Evolutionary conservation across 2,888 invertebrate species (phyloP), one percentile per base, ranked within the genome.

Genomic region (Drosophila merina): DNA sequence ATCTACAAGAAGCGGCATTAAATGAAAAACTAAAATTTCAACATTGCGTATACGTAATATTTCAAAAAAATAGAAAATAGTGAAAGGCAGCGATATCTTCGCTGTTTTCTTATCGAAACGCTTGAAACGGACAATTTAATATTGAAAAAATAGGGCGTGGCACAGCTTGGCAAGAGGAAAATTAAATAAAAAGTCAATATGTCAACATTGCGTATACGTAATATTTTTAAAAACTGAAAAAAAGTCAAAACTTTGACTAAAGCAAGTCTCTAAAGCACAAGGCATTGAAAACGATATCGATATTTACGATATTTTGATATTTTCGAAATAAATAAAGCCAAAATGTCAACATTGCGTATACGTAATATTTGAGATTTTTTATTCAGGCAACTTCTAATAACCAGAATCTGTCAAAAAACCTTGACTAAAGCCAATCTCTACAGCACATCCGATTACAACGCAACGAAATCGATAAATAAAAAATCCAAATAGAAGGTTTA

Each of bases 51-150:
- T 20, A 2, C 20, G 20, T 20, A 20, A 20, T 20, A 20, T 20
- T 20, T 20, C 20, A 1, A 14, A 14, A 14, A 14, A 14, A 1
- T 1, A 14, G n/a, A n/a, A n/a, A n/a, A n/a, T n/a, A n/a, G n/a
- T n/a, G n/a, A n/a, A n/a, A n/a, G n/a, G n/a, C n/a, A n/a, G n/a
- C n/a, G 20, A 20, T 20, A 20, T 20, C 20, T 20, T 20, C 20
- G 20, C 1, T 20, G 1, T 1, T 20, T 1, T 20, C 20, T 20
- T 20, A 20, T 2, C 20, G 20, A 20, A 20, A 20, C 20, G 20
- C 20, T 20, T 64, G 67, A 52, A 62, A 86, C 58, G 78, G 66
- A 72, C 66, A 51, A 77, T 79, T 79, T 63, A 80, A 86, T 57
- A 52, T 63, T 55, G 48, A 76, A 72, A 64, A 59, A 47, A 45